phyloP scores from a whole-genome alignment of 2,888 invertebrate species.

The Disparrhopalites patrizii region DNA sequence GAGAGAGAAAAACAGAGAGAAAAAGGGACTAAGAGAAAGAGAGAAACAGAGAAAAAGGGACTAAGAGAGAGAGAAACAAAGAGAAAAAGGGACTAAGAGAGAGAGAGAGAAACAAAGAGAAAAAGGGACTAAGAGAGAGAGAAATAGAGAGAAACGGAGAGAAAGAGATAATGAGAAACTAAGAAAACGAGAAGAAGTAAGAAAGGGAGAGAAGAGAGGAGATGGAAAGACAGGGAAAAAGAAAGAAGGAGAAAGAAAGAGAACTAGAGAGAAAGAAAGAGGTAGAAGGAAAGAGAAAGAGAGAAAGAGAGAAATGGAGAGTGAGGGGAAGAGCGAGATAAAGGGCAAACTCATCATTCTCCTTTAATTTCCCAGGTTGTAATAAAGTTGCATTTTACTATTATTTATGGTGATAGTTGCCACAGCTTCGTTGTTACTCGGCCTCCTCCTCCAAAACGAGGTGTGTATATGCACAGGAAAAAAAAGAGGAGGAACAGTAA shows the following conservation, averaged over 20 bases:
- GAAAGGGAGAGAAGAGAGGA: too few species aligned
- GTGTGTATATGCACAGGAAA: not conserved
- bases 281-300: not conserved
- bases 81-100: too few species aligned
- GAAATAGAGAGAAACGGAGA: too few species aligned
- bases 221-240: too few species aligned
- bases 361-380: not conserved
- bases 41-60: too few species aligned
- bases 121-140: not conserved
- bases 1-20: too few species aligned
- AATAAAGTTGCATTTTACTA: slow-evolving; percentile 1
- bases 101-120: too few species aligned
- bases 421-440: not conserved
- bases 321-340: not conserved
- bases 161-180: not conserved
- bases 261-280: not conserved
- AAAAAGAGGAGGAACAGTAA: not conserved
- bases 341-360: not conserved
- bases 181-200: too few species aligned
- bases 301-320: not conserved
- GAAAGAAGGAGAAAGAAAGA: too few species aligned
- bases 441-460: not conserved
- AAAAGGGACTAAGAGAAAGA: too few species aligned
- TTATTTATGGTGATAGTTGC: not conserved
- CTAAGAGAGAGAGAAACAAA: too few species aligned